Evolutionary conservation across 1,140 invertebrate species (phyloP).

Genomic region (Hyles vespertilio): DNA sequence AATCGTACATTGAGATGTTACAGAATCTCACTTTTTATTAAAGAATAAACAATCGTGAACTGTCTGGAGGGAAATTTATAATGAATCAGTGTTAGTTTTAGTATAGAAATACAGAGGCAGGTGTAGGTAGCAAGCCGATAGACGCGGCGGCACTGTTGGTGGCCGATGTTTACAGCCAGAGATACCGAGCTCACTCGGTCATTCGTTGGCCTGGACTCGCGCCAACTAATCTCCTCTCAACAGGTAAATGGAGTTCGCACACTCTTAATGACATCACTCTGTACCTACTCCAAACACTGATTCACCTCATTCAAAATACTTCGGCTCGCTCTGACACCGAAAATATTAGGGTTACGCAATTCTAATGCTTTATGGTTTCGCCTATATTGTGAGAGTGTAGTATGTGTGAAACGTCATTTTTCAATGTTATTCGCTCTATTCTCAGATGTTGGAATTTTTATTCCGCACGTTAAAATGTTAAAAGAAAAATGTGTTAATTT

Average conservation of each 20-base stretch:
- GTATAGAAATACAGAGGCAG: not conserved
- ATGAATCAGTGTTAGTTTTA: conserved; percentile 1
- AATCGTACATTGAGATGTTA: too few species aligned
- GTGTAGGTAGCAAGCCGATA: conserved; percentile 18
- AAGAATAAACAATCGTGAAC: not conserved
- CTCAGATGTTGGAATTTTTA: too few species aligned
- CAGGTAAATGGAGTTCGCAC: conserved; percentile 60
- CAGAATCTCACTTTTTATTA: not conserved
- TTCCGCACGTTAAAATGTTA: not conserved
- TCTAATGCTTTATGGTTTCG: conserved; percentile 15
- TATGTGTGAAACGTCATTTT: conserved; percentile 2
- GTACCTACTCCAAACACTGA: conserved; percentile 38
- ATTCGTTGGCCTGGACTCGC: conserved; percentile 43
- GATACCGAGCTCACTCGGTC: conserved; percentile 33
- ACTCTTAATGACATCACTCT: conserved; percentile 57
- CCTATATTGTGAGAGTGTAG: not conserved
- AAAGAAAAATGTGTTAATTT: not conserved
- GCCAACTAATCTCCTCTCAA: conserved; percentile 66
- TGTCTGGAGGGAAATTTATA: conserved; percentile 2
- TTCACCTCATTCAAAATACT: conserved; percentile 56
- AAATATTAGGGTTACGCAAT: conserved; percentile 23
- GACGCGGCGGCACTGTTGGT: conserved; percentile 23
- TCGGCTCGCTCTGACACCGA: conserved; percentile 10
- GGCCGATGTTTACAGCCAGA: conserved; percentile 45
- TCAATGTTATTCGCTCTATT: not conserved